These are phyloP conservation scores for Agonopterix subpropinquella DNA, from an alignment of 2,888 invertebrate genomes.

Conservation along the genomic window DNA sequence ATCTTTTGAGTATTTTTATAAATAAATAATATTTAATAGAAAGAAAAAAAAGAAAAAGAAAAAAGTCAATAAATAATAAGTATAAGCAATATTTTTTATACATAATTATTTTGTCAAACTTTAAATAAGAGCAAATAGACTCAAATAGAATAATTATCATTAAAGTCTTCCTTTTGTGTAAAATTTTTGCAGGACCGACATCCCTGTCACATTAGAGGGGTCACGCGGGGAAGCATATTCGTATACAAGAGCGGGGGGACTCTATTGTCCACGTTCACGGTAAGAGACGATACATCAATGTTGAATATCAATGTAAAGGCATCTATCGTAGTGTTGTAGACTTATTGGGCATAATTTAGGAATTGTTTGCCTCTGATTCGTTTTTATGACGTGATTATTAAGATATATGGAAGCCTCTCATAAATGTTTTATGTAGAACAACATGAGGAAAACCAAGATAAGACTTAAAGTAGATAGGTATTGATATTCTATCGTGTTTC, in stretches of 20 bases:
- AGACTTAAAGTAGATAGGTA: too few species aligned
- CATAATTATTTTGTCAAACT: too few species aligned
- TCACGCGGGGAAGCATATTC: conserved; percentile 38
- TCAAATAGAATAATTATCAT: too few species aligned
- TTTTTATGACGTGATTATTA: conserved; percentile 51
- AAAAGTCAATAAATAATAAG: too few species aligned
- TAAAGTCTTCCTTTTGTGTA: too few species aligned
- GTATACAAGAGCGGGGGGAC: conserved; percentile 34
- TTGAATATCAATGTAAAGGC: conserved; percentile 59
- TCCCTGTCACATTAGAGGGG: conserved; percentile 29
- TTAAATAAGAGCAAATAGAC: too few species aligned
- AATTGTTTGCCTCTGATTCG: conserved; percentile 36
- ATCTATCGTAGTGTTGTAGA: conserved; percentile 46
- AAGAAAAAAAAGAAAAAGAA: too few species aligned
- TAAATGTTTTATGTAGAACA: background rate
- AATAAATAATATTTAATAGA: too few species aligned
- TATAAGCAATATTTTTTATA: too few species aligned
- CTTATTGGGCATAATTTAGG: conserved; percentile 49
- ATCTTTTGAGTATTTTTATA: too few species aligned
- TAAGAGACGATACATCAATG: conserved; percentile 56
- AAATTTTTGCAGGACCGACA: conserved; percentile 16
- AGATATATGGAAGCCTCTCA: conserved; percentile 29
- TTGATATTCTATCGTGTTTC: too few species aligned
- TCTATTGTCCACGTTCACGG: conserved; percentile 38
- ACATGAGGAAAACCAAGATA: too few species aligned